Conservation (phyloP, 2,797 vertebrate species). For the Paedocypris micromegethes region DNA sequence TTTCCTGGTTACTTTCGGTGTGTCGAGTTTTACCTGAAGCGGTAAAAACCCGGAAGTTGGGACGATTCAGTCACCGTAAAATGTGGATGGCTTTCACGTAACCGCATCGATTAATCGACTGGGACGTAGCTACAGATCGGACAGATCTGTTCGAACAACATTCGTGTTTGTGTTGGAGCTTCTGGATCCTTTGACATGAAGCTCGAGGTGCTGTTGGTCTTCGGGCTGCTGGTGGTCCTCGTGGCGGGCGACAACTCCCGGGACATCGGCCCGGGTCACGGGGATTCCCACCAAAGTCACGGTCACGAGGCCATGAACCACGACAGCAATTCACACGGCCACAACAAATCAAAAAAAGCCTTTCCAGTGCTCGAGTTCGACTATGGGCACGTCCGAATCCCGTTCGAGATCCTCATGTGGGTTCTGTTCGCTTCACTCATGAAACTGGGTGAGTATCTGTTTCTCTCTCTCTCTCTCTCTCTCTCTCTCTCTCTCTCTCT, state of each 20-base stretch:
- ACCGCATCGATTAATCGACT: background rate
- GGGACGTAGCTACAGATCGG: background rate
- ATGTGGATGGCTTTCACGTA: no score
- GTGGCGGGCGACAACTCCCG: constrained; percentile 55
- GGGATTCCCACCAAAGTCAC: no score
- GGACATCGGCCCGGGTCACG: constrained; percentile 4
- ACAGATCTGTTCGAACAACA: background rate
- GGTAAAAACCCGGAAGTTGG: background rate
- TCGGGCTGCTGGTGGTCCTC: constrained; percentile 52
- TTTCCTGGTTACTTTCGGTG: background rate
- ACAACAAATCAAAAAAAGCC: constrained; percentile 60
- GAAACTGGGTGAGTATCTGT: constrained; percentile 83
- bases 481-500: background rate
- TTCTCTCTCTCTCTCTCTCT: background rate
- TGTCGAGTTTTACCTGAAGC: constrained; percentile 4
- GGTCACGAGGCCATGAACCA: accelerated
- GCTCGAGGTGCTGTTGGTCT: constrained; percentile 47
- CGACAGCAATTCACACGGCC: background rate
- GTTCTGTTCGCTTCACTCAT: constrained; percentile 91
- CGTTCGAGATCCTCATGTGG: constrained; percentile 88
- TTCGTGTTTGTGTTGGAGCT: background rate
- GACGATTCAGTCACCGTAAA: background rate
- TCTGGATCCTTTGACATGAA: constrained; percentile 31
- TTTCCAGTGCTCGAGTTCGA: constrained; percentile 84
- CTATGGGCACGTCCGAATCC: constrained; percentile 67